Percentiles rank a stretch among this genome's conserved stretches.
Conservation (phyloP, 1,140 invertebrate species). For the Drosophila bocqueti region DNA sequence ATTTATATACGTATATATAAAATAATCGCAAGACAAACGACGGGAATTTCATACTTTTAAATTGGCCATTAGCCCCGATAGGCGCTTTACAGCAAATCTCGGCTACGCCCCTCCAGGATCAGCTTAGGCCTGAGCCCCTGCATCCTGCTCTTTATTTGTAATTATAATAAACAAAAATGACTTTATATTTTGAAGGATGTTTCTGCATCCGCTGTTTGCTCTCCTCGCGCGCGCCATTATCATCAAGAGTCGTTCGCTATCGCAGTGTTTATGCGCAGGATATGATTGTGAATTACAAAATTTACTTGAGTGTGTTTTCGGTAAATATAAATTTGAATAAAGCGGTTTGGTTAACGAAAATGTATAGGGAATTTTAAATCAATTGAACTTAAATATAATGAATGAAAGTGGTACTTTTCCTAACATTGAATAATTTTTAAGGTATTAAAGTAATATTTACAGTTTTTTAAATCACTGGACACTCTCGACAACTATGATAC, state of each 20-base stretch:
- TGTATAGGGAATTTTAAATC: too few species aligned
- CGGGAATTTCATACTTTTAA: constrained; percentile 72
- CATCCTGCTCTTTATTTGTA: constrained; percentile 59
- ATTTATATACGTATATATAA: constrained; percentile 31
- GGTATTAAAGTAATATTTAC: too few species aligned
- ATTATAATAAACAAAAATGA: constrained; percentile 65
- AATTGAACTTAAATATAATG: too few species aligned
- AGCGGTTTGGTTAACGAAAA: too few species aligned
- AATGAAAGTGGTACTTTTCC: too few species aligned
- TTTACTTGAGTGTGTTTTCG: not conserved
- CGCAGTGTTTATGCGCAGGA: constrained; percentile 11
- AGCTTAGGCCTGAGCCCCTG: constrained; percentile 33
- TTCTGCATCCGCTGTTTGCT: constrained; percentile 52
- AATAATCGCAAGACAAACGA: constrained; percentile 61
- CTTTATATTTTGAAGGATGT: constrained; percentile 58
- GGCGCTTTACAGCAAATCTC: constrained; percentile 20
- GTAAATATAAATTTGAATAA: too few species aligned
- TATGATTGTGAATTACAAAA: constrained; percentile 1
- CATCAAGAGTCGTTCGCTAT: constrained; percentile 27
- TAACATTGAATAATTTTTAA: too few species aligned
- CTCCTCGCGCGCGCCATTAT: constrained; percentile 25
- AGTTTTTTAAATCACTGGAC: too few species aligned
- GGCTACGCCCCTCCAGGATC: constrained; percentile 3
- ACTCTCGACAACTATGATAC: too few species aligned
- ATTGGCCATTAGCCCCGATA: constrained; percentile 71